Conservation (phyloP, 2,797 vertebrate species). For the Enoplosus armatus region DNA sequence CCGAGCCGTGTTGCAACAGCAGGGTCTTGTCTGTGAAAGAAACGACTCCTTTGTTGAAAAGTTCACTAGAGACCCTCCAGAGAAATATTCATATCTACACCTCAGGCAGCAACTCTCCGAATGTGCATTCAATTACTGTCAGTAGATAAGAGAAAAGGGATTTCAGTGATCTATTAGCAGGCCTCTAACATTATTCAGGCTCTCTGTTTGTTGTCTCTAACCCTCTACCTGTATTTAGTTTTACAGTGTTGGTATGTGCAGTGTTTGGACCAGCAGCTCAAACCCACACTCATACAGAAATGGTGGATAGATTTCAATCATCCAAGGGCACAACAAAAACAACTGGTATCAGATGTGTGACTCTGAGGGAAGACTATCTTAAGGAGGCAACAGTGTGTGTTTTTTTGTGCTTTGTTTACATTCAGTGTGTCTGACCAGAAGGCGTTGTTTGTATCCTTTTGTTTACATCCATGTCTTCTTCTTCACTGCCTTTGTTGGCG, state of each 20-base stretch:
- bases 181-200: conserved; percentile 18
- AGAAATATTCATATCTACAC: conserved; percentile 36
- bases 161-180: background rate
- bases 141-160: background rate
- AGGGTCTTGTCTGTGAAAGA: conserved; percentile 22
- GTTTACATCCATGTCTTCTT: background rate
- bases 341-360: conserved; percentile 49
- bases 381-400: background rate
- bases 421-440: background rate
- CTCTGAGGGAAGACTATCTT: conserved; percentile 4
- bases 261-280: conserved; percentile 68
- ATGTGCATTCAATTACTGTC: conserved; percentile 14
- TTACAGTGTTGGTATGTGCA: conserved; percentile 16
- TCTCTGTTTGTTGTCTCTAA: conserved; percentile 13
- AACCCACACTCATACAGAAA: conserved; percentile 40
- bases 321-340: conserved; percentile 50
- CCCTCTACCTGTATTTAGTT: conserved; percentile 52
- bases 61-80: conserved; percentile 21
- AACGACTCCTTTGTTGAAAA: conserved; percentile 43
- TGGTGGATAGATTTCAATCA: conserved; percentile 63
- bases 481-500: background rate
- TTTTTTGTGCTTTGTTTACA: conserved; percentile 28
- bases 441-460: rapidly evolving
- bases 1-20: background rate
- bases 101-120: conserved; percentile 33